These are phyloP conservation scores for Calosoma granatense DNA, from an alignment of 1,140 invertebrate species.

Conservation along the genomic window DNA sequence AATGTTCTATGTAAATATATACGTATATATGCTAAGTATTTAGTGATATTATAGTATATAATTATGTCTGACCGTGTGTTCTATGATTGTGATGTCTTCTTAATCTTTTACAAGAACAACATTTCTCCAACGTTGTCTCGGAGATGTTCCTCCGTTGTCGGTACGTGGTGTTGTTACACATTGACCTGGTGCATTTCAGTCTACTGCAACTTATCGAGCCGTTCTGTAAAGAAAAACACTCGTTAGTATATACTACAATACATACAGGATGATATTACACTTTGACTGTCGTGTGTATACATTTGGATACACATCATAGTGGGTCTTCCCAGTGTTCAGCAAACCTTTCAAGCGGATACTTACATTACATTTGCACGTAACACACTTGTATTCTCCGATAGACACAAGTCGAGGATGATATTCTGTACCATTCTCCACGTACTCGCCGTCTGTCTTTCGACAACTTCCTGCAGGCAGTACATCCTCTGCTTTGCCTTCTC, in stretches of 20 bases:
- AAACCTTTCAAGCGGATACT: too few species aligned
- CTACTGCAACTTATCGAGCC: not conserved
- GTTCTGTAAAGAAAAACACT: not conserved
- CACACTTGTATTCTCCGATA: slow-evolving; percentile 74
- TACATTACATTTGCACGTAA: slow-evolving; percentile 82
- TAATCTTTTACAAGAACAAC: not conserved
- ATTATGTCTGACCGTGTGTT: not conserved
- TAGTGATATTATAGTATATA: too few species aligned
- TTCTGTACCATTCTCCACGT: slow-evolving; percentile 68
- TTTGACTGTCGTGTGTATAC: not conserved
- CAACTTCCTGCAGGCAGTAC: slow-evolving; percentile 31
- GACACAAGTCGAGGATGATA: slow-evolving; percentile 76
- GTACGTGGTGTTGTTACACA: not conserved
- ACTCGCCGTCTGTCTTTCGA: slow-evolving; percentile 36
- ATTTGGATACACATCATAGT: too few species aligned
- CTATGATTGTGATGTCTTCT: not conserved
- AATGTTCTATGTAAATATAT: too few species aligned
- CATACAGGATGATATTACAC: not conserved
- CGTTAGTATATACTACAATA: not conserved
- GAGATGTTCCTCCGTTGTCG: not conserved
- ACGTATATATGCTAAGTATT: too few species aligned
- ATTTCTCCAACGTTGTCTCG: not conserved
- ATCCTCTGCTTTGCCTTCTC: slow-evolving; percentile 64
- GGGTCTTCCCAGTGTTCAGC: too few species aligned
- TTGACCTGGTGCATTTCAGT: not conserved